Evolutionary conservation across 2,113 vertebrate species (phyloP).

Genomic region (Thamnophis sirtalis): DNA sequence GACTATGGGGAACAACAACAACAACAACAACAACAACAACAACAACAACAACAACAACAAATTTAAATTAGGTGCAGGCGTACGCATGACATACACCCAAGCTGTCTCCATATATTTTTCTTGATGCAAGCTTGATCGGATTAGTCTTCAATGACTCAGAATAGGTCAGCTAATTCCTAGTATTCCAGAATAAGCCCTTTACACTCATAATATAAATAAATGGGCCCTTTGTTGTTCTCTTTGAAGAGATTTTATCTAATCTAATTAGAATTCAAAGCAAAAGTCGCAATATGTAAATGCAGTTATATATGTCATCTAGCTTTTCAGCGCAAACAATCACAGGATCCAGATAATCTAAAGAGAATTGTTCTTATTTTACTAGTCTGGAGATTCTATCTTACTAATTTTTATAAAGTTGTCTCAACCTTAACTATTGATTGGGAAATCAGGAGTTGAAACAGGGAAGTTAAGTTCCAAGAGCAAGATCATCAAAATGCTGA

Average conservation of each 20-base stretch:
- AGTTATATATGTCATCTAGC: background rate
- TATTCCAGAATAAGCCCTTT: background rate
- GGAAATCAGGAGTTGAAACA: background rate
- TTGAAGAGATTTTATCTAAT: background rate
- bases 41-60: background rate
- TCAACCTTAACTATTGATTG: slow-evolving; percentile 15
- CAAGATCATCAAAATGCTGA: background rate
- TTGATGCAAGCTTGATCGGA: background rate
- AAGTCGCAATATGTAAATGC: background rate
- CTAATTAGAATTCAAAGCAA: background rate
- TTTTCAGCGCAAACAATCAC: background rate
- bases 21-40: too few relatives aligned
- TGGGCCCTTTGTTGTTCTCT: background rate
- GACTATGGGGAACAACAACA: too few relatives aligned
- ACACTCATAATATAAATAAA: background rate
- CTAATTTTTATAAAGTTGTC: slow-evolving; percentile 6
- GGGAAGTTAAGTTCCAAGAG: background rate
- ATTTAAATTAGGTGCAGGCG: background rate
- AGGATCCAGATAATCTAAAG: background rate
- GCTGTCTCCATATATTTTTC: background rate
- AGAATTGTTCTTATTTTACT: background rate
- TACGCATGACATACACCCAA: background rate
- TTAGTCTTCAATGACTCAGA: background rate
- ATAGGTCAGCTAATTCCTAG: background rate
- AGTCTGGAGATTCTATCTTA: background rate